Evolutionary conservation across 2,113 vertebrate species (phyloP), one percentile per base, ranked within the genome.

Genomic region (Tretioscincus oriximinensis): DNA sequence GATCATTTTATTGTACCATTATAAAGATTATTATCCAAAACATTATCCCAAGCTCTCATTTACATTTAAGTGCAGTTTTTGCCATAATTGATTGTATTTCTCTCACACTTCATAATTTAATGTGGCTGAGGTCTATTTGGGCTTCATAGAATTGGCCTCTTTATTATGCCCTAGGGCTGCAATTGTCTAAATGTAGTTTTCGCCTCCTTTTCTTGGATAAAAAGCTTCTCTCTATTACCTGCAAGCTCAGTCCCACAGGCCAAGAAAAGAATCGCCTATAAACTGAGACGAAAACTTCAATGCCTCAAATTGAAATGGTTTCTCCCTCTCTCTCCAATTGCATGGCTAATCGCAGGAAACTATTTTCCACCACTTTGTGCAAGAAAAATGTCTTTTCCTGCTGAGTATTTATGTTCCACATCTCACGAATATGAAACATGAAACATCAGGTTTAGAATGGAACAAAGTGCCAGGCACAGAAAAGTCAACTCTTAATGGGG

Each of bases 101-200:
- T 78, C 72, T 93, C 76, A 81, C 81, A 88, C 83, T 93, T 90
- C 74, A 81, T 92, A 93, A 92, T 90, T 92, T 90, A 94, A 28
- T 12, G 9, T 84, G 84, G 84, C 83, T 89, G 78, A 86, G 72
- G 18, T 28, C 83, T 76, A 60, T 78, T 92, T 90, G 87, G 81
- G 84, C 86, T 91, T 91, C 85, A 90, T 84, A 87, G 88, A 93
- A 91, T 26, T 82, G 86, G 80, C 86, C 90, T 92, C 84, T 90
- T 93, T 93, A 95, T 90, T 90, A 84, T 9, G 84, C 93, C 90
- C 85, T 72, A 89, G 85, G 89, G 91, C 91, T 84, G 89, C 61
- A 88, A 88, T 81, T 90, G 87, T 84, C 78, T 86, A 92, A 93
- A 90, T 87, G 77, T 29, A 85, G 60, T 0, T 74, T 54, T 1